Evolutionary conservation across 2,888 invertebrate genomes (phyloP), one percentile per base, ranked within the genome.

Genomic region (Cataglyphis albicans): DNA sequence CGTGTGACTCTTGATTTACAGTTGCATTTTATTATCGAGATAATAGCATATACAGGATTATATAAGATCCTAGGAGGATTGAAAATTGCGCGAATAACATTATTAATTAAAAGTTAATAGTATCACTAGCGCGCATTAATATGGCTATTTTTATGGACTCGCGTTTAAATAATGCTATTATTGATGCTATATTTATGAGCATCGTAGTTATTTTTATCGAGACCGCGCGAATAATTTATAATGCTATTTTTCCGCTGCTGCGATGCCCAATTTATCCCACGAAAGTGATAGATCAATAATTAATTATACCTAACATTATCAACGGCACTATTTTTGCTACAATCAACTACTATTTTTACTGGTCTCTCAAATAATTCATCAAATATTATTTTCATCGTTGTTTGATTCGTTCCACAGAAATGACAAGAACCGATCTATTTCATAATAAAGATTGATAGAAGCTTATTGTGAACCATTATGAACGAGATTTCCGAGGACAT

Each of bases 201-300:
- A 12, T 12, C 21, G 41, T 48, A 48, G 29, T 41, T 78, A 78
- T 78, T 67, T 78, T 67, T 67, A 35, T 5, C 55, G 12, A 1
- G 1, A n/a, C 12, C 10, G 21, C 32, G 9, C 21, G 12, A 35
- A 59, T 78, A 68, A 78, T 35, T 78, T 21, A 57, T 15, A 59
- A 29, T 7, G 29, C 29, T 78, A 44, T 57, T 57, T 59, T 25
- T 6, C 6, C 21, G n/a, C 32, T n/a, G 41, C n/a, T n/a, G 35
- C 63, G 18, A 25, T 25, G 52, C 15, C n/a, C 73, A 32, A 74
- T 63, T 73, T 73, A 29, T 12, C 59, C 29, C 21, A 32, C 63
- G 32, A 48, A 21, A 63, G 21, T 48, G 32, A 74, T 61, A 44
- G 44, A 35, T 44, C 48, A 32, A 74, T 63, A 63, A 74, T 74